phyloP scores from a whole-genome alignment of 1,140 invertebrate genomes.

The Papilio glaucus region DNA sequence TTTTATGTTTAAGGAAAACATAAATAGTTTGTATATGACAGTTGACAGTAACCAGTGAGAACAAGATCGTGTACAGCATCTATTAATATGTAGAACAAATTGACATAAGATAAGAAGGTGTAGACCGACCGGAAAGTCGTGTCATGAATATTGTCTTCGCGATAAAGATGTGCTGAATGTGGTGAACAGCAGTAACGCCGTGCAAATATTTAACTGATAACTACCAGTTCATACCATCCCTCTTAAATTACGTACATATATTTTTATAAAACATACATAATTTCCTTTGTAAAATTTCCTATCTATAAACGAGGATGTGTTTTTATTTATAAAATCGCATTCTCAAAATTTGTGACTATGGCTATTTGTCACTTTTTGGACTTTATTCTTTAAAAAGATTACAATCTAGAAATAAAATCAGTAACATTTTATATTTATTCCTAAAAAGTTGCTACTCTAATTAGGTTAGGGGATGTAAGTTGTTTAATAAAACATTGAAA shows the following conservation, averaged over 20 bases:
- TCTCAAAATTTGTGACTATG: too few relatives aligned
- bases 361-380: too few relatives aligned
- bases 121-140: slow-evolving; percentile 43
- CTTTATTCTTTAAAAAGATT: too few relatives aligned
- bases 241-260: too few relatives aligned
- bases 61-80: slow-evolving; percentile 7
- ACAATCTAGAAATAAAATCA: too few relatives aligned
- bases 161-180: slow-evolving; percentile 60
- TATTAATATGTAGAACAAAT: slow-evolving; percentile 27
- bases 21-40: background rate
- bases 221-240: slow-evolving; percentile 30
- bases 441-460: too few relatives aligned
- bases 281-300: too few relatives aligned
- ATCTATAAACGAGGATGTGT: too few relatives aligned
- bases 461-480: background rate
- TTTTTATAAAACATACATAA: too few relatives aligned
- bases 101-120: slow-evolving; percentile 44
- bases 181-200: slow-evolving; percentile 48
- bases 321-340: too few relatives aligned
- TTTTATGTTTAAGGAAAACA: background rate
- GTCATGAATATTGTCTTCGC: slow-evolving; percentile 48
- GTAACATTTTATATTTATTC: too few relatives aligned
- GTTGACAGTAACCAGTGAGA: slow-evolving; percentile 20
- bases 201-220: slow-evolving; percentile 49
- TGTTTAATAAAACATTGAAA: background rate